Evolutionary conservation across 30 jellyfish, hydroid and myxozoan species (phyloP).

Genomic region (Clytia hemisphaerica): DNA sequence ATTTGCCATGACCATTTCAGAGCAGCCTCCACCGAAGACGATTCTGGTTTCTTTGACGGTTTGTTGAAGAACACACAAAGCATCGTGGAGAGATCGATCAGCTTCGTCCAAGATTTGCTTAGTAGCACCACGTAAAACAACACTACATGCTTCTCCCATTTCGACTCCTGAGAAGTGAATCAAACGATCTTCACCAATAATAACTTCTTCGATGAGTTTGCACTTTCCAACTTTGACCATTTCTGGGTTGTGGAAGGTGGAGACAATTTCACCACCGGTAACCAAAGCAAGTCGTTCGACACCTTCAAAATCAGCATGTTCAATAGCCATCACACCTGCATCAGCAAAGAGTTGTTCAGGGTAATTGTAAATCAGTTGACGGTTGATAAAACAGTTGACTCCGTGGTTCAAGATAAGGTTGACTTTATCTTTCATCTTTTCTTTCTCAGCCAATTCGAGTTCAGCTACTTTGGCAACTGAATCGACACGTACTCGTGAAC

Average conservation of each 20-base stretch:
- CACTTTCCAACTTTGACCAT: slow-evolving; percentile 83
- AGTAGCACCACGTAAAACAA: slow-evolving; percentile 94
- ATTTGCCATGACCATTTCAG: slow-evolving; percentile 96
- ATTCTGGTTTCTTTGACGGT: slow-evolving; percentile 83
- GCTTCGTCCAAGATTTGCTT: slow-evolving; percentile 95
- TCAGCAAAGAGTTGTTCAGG: slow-evolving; percentile 97
- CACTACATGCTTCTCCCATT: slow-evolving; percentile 97
- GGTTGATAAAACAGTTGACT: slow-evolving; percentile 75
- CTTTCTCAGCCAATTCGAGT: slow-evolving; percentile 90
- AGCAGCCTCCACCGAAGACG: slow-evolving; percentile 95
- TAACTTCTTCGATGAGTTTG: slow-evolving; percentile 82
- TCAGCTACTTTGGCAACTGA: slow-evolving; percentile 97
- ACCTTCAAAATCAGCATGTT: slow-evolving; percentile 99
- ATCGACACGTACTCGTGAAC: slow-evolving; percentile 92
- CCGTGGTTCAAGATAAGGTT: slow-evolving; percentile 75
- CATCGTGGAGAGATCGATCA: slow-evolving; percentile 96
- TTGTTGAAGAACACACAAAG: slow-evolving; percentile 81
- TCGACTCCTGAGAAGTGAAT: slow-evolving; percentile 95
- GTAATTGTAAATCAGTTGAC: slow-evolving; percentile 89
- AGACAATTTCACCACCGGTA: slow-evolving; percentile 97
- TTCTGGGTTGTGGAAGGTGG: slow-evolving; percentile 95
- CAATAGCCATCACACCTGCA: slow-evolving; percentile 96
- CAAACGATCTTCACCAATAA: slow-evolving; percentile 94
- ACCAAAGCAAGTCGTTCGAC: slow-evolving; percentile 92
- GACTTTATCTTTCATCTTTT: slow-evolving; percentile 96